Evolutionary conservation across 2,888 invertebrate species (phyloP).

Genomic region (Nebria brevicollis): DNA sequence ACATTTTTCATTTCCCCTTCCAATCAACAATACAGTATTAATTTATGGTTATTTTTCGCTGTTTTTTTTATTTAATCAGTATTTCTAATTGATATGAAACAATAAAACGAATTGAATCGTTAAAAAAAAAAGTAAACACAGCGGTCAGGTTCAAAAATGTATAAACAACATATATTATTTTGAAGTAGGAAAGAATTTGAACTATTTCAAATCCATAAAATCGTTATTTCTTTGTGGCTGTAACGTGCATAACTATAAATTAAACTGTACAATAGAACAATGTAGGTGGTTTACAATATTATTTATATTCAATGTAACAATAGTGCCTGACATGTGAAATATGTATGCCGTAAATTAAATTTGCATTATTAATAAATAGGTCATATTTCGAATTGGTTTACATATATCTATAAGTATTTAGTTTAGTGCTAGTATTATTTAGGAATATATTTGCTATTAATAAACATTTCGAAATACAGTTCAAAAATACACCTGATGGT

Average conservation of each 20-base stretch:
- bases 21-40: too few species aligned
- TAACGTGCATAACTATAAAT: background rate
- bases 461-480: background rate
- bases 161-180: too few species aligned
- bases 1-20: too few species aligned
- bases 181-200: background rate
- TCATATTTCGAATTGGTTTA: background rate
- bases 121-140: too few species aligned
- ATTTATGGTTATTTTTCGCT: too few species aligned
- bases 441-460: background rate
- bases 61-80: too few species aligned
- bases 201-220: background rate
- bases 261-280: background rate
- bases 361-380: background rate
- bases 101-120: too few species aligned
- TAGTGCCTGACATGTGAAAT: background rate
- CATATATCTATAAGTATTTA: background rate
- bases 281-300: background rate
- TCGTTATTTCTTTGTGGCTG: background rate
- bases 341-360: background rate
- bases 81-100: too few species aligned
- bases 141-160: too few species aligned
- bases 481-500: background rate
- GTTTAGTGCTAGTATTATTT: background rate
- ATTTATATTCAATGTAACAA: slow-evolving; percentile 1